Percentiles rank a stretch among this genome's conserved stretches.
phyloP scores from a whole-genome alignment of 2,797 vertebrate species.

The Aerospiza tachiro region DNA sequence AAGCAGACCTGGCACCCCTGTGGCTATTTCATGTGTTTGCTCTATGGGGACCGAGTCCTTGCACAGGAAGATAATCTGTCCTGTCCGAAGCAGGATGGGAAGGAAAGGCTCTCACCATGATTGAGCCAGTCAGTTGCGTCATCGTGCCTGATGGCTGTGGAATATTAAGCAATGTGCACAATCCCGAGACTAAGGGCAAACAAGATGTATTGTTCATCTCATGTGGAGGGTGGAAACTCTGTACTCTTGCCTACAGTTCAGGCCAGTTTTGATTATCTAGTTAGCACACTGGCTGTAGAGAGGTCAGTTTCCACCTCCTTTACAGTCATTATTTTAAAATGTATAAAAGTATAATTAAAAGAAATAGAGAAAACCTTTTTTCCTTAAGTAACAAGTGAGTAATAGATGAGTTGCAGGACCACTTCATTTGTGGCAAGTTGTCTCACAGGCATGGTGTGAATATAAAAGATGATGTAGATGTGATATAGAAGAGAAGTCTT shows the following conservation, averaged over 20 bases:
- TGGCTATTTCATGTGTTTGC: slow-evolving; percentile 11
- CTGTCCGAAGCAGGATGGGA: neutral
- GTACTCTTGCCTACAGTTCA: neutral
- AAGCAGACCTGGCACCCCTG: slow-evolving; percentile 9
- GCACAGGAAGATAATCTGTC: neutral
- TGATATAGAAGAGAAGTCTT: neutral
- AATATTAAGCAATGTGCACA: neutral
- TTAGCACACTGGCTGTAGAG: neutral
- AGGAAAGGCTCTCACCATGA: neutral
- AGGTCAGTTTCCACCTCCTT: neutral
- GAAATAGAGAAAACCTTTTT: neutral
- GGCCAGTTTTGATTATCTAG: neutral
- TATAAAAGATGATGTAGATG: neutral
- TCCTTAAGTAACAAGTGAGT: neutral
- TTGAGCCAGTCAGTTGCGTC: neutral
- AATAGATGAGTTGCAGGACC: neutral
- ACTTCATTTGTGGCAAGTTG: neutral
- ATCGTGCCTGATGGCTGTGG: neutral
- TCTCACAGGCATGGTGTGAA: neutral
- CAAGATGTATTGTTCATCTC: neutral
- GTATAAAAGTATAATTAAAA: neutral
- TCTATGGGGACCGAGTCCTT: neutral
- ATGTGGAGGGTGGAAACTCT: neutral
- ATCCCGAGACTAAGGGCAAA: neutral
- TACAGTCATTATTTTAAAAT: neutral